These are phyloP conservation scores for Coregonus sp. DNA, from an alignment of 2,797 vertebrate species.

Conservation along the genomic window DNA sequence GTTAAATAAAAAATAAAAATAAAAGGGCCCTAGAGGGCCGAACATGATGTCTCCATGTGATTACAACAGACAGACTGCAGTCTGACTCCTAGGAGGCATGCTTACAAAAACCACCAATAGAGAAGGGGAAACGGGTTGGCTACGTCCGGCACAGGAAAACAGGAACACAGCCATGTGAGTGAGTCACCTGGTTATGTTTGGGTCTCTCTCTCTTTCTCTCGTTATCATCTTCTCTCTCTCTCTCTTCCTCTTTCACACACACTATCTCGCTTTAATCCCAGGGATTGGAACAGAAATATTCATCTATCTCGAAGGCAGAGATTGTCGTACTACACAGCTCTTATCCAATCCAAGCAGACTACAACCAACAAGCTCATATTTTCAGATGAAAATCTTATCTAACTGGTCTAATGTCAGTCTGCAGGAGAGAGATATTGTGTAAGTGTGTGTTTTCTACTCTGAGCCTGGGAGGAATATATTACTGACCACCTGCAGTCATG, in stretches of 20 bases:
- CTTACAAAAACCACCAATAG: background rate
- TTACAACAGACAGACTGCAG: conserved; percentile 7
- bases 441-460: too few species aligned
- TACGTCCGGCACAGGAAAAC: too few species aligned
- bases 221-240: background rate
- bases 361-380: too few species aligned
- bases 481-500: too few species aligned
- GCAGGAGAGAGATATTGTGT: too few species aligned
- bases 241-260: too few species aligned
- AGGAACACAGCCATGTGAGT: background rate
- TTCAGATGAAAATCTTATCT: too few species aligned
- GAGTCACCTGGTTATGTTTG: too few species aligned
- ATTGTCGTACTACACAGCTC: background rate
- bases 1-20: too few species aligned
- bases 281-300: conserved; percentile 53
- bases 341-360: background rate
- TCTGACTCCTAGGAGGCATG: background rate
- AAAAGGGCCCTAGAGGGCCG: background rate
- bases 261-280: conserved; percentile 34
- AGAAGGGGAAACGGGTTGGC: too few species aligned
- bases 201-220: background rate
- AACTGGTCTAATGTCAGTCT: too few species aligned
- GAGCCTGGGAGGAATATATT: too few species aligned
- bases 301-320: conserved; percentile 14
- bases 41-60: background rate